Evolutionary conservation across 2,888 invertebrate genomes (phyloP).

Genomic region (Eremobia ochroleuca): DNA sequence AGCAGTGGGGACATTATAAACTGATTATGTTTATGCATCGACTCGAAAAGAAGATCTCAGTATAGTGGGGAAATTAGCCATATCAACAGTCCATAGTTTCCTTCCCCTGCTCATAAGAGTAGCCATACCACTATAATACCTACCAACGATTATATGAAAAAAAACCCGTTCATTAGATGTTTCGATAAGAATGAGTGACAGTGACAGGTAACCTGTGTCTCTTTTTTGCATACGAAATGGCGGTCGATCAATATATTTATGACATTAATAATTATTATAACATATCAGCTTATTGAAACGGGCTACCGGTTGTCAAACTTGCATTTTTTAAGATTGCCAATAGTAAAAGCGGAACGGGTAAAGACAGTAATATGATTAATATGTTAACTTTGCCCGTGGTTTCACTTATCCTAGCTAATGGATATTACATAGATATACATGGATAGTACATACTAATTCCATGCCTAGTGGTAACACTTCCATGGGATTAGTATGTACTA

Average conservation of each 20-base stretch:
- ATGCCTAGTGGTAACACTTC: not conserved
- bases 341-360: not conserved
- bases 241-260: slow-evolving; percentile 61
- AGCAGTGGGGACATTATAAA: no score
- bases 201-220: slow-evolving; percentile 39
- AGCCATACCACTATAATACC: not conserved
- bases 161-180: slow-evolving; percentile 41
- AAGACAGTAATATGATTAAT: not conserved
- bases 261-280: slow-evolving; percentile 51
- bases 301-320: slow-evolving; percentile 35
- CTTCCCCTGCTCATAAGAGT: not conserved
- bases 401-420: not conserved
- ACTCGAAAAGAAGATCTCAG: no score
- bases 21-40: no score
- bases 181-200: slow-evolving; percentile 44
- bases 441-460: not conserved
- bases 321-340: not conserved
- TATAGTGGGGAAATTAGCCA: no score
- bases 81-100: not conserved
- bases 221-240: slow-evolving; percentile 56
- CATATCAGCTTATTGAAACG: not conserved
- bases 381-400: not conserved
- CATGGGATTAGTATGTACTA: no score
- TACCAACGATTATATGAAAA: not conserved
- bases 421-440: no score